Evolutionary conservation across 2,113 vertebrate species (phyloP).

Genomic region (Rhea pennata): DNA sequence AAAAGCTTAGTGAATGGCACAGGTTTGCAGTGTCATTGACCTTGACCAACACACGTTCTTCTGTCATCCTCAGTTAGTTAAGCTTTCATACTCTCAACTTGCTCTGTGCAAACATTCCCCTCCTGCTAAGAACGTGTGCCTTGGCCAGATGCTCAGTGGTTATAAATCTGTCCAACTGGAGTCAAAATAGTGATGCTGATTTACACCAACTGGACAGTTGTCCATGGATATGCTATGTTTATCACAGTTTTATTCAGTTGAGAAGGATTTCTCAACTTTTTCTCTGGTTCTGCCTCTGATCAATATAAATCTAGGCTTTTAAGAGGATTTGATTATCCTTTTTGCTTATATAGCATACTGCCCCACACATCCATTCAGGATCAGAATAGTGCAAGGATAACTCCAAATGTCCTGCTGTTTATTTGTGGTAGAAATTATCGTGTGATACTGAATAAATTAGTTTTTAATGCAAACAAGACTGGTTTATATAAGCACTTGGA

Average conservation of each 20-base stretch:
- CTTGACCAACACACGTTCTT: background rate
- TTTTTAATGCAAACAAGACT: background rate
- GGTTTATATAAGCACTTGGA: background rate
- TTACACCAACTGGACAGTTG: background rate
- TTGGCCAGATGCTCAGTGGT: background rate
- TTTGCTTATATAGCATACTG: background rate
- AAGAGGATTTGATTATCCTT: background rate
- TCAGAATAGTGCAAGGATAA: background rate
- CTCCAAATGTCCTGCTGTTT: slow-evolving; percentile 9
- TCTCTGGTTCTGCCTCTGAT: background rate
- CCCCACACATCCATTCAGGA: background rate
- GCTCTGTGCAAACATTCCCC: no score
- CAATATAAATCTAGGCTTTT: background rate
- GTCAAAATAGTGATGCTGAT: background rate
- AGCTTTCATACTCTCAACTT: background rate
- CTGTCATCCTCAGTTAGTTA: background rate
- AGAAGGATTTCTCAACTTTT: background rate
- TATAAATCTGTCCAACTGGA: background rate
- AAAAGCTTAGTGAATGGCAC: background rate
- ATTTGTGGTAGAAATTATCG: slow-evolving; percentile 17
- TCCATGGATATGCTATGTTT: background rate
- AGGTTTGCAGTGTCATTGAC: background rate
- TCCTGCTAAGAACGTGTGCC: no score
- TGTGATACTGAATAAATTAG: slow-evolving; percentile 33
- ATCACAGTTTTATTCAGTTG: background rate